Conservation (phyloP, 2,797 vertebrate species). For the Odontamblyopus lacepedii region DNA sequence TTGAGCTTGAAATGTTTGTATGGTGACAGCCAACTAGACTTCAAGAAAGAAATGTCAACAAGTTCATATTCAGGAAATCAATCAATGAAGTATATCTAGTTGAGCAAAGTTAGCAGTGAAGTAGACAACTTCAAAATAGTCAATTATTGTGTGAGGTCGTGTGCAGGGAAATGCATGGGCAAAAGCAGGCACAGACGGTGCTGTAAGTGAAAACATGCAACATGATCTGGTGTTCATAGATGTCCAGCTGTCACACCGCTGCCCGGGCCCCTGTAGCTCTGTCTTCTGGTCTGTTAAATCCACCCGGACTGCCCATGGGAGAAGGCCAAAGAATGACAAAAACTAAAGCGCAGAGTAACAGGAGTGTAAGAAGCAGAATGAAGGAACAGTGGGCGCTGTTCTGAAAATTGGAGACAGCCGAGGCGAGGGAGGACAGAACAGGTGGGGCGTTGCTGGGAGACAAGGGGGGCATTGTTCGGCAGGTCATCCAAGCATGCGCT, state of each 20-base stretch:
- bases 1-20: not conserved
- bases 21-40: not conserved
- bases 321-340: slow-evolving; percentile 14
- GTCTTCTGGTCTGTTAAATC: slow-evolving; percentile 45
- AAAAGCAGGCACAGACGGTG: slow-evolving; percentile 33
- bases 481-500: slow-evolving; percentile 36
- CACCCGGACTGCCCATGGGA: slow-evolving; percentile 26
- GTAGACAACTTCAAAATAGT: not conserved
- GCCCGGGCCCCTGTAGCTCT: slow-evolving; percentile 28
- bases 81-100: not conserved
- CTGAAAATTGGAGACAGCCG: slow-evolving; percentile 29
- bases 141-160: not conserved
- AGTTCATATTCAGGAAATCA: not conserved
- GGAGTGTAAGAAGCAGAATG: slow-evolving; percentile 11
- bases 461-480: slow-evolving; percentile 51
- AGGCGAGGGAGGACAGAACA: slow-evolving; percentile 45
- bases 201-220: slow-evolving; percentile 58
- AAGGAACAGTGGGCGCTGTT: slow-evolving; percentile 36
- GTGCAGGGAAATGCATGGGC: slow-evolving; percentile 16
- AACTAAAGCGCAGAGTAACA: slow-evolving; percentile 10
- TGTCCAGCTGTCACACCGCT: slow-evolving; percentile 61
- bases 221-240: slow-evolving; percentile 43
- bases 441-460: slow-evolving; percentile 51
- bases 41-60: not conserved
- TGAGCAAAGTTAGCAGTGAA: not conserved